A percentile compares a stretch with the other conserved stretches of the same genome.
These are phyloP conservation scores for Gastrophryne carolinensis DNA, from an alignment of 2,797 vertebrate species.

Conservation along the genomic window DNA sequence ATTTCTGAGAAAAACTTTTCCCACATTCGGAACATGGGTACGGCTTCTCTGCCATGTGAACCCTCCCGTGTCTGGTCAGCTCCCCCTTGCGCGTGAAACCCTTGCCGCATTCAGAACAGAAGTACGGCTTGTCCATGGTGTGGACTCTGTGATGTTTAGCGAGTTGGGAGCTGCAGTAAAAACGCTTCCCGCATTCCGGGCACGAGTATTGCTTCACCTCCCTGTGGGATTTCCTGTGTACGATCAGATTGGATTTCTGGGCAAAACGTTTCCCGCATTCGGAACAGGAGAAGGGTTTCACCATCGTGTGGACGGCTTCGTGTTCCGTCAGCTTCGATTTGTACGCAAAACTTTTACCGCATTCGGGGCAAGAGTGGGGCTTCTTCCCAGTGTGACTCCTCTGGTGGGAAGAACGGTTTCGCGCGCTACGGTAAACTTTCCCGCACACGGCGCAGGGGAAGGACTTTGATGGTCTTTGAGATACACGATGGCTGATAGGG, in stretches of 20 bases:
- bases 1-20: not conserved
- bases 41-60: not conserved
- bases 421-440: slow-evolving; percentile 58
- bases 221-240: not conserved
- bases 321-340: not conserved
- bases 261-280: not conserved
- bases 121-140: slow-evolving; percentile 8
- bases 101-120: slow-evolving; percentile 14
- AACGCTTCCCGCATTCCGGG: slow-evolving; percentile 1
- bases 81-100: not conserved
- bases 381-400: slow-evolving; percentile 59
- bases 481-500: no score
- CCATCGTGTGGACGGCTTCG: not conserved
- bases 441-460: slow-evolving; percentile 59
- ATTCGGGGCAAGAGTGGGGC: slow-evolving; percentile 56
- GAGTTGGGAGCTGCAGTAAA: not conserved
- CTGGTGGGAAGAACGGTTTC: slow-evolving; percentile 58
- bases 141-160: slow-evolving; percentile 2
- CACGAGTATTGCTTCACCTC: slow-evolving; percentile 3
- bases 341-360: slow-evolving; percentile 54
- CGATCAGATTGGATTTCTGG: not conserved
- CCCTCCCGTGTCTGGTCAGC: not conserved
- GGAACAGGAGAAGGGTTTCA: not conserved
- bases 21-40: slow-evolving; percentile 1
- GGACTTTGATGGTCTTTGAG: no score